Evolutionary conservation across 2,888 invertebrate genomes (phyloP), one percentile per base, ranked within the genome.

Genomic region (Parelbella ahira): DNA sequence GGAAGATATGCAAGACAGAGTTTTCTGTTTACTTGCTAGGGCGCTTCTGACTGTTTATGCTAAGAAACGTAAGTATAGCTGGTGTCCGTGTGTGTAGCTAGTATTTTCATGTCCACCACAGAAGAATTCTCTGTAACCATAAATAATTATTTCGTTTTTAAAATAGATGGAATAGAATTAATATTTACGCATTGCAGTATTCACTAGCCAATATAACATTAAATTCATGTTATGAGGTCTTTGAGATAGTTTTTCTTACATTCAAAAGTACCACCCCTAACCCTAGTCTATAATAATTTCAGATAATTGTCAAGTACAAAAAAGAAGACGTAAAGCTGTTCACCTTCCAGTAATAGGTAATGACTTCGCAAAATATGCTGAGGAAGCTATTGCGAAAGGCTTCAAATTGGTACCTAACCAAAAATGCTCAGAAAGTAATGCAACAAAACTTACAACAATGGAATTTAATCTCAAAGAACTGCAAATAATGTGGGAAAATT

Each of bases 11-110:
- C 82, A 89, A 67, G 73, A 86, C 29, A 64, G 75, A 34, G 81
- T 68, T 13, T 88, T 88, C 42, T 89, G 90, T 63, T 82, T 91
- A 57, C 71, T 90, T 44, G 75, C 86, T 19, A 83, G 94, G 60
- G 93, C 91, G 7, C 74, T 92, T 6, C 70, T 93, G 33, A 91
- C 94, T 64, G 68, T 89, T 9, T 90, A 91, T 54, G 89, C 90
- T 1, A 56, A 64, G 15, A 65, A 76, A 68, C 86, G 93, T 93
- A 79, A 82, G 87, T 75, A 53, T n/a, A n/a, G n/a, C n/a, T n/a
- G n/a, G n/a, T n/a, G n/a, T n/a, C n/a, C n/a, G n/a, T n/a, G n/a
- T n/a, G n/a, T n/a, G n/a, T n/a, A n/a, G n/a, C n/a, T n/a, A n/a
- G n/a, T n/a, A n/a, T n/a, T n/a, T n/a, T n/a, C n/a, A n/a, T n/a